phyloP scores from a whole-genome alignment of 2,888 invertebrate genomes.

The Acanthosepion lycidas region DNA sequence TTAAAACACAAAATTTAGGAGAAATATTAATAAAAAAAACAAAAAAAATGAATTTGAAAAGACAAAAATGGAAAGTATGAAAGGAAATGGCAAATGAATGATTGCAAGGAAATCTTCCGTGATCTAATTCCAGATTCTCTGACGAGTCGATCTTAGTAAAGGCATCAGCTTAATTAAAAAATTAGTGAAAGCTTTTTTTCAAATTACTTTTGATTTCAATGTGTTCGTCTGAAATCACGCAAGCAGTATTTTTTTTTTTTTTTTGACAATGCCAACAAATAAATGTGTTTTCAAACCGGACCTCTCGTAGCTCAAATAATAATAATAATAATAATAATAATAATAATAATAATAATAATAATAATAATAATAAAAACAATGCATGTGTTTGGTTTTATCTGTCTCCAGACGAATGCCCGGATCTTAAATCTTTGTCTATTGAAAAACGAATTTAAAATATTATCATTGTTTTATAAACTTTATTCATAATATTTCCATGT shows the following conservation, averaged over 20 bases:
- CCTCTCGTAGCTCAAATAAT: neutral
- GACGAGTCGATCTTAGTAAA: slow-evolving; percentile 2
- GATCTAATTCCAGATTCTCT: neutral
- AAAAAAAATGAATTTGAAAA: neutral
- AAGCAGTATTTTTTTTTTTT: neutral
- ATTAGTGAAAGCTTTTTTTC: neutral
- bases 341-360: neutral
- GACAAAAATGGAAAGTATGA: neutral
- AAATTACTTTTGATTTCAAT: neutral
- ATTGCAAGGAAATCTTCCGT: neutral
- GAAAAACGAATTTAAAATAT: neutral
- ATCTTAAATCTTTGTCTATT: neutral
- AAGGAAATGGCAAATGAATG: neutral
- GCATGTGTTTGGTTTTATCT: neutral
- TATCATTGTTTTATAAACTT: neutral
- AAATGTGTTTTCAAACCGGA: neutral
- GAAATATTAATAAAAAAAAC: neutral
- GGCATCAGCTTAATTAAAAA: slow-evolving; percentile 33
- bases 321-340: neutral
- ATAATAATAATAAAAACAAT: neutral
- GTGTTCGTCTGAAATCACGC: neutral
- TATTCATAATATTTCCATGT: too few relatives aligned
- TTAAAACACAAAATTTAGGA: neutral
- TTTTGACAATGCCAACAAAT: neutral
- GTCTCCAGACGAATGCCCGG: neutral